phyloP scores from a whole-genome alignment of 2,113 vertebrate species.

The Polyodon spathula region DNA sequence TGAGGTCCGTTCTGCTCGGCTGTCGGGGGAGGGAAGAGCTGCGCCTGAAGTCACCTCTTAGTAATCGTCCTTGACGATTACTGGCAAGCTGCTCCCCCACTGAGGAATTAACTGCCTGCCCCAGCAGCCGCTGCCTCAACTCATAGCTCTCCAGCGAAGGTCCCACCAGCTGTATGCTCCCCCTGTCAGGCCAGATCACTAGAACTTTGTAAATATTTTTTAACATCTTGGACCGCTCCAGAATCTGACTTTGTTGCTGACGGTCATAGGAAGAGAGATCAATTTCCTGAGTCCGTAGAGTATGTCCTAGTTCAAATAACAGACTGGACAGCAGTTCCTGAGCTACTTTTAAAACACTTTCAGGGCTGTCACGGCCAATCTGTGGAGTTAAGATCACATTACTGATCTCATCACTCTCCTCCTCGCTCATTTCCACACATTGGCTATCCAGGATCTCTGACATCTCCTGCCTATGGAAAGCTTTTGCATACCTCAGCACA shows the following conservation, averaged over 20 bases:
- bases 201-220: constrained; percentile 17
- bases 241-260: neutral
- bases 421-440: neutral
- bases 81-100: neutral
- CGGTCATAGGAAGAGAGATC: neutral
- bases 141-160: constrained; percentile 28
- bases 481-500: constrained; percentile 23
- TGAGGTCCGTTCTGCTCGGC: neutral
- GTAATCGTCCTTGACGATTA: neutral
- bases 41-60: neutral
- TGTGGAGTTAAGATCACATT: constrained; percentile 15
- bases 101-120: rapidly evolving
- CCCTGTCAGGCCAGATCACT: neutral
- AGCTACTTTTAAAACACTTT: neutral
- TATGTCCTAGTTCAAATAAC: constrained; percentile 2
- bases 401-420: neutral
- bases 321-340: constrained; percentile 12
- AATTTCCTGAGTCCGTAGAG: constrained; percentile 39
- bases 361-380: neutral
- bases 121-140: constrained; percentile 36
- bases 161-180: constrained; percentile 38
- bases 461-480: neutral
- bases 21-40: constrained; percentile 35
- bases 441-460: neutral
- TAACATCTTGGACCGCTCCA: rapidly evolving